These are phyloP conservation scores for Cerceris ruficornis DNA, from an alignment of 2,888 invertebrate species.

Conservation along the genomic window DNA sequence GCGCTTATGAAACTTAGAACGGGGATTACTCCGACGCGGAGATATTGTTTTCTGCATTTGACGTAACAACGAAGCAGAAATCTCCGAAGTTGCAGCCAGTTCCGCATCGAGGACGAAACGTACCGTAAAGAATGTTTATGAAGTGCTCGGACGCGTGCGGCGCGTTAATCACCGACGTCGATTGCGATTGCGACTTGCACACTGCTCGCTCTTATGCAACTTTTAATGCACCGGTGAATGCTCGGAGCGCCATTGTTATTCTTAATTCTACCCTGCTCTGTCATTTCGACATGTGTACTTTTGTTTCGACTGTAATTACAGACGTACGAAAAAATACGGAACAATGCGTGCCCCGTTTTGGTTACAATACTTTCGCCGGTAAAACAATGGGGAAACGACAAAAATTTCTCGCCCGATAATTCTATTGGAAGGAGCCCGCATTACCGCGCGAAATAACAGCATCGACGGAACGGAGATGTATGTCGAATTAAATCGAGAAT, in stretches of 20 bases:
- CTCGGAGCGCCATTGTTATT: neutral
- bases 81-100: constrained; percentile 7
- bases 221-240: neutral
- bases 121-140: constrained; percentile 20
- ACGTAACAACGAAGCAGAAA: neutral
- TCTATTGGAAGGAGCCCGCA: neutral
- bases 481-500: neutral
- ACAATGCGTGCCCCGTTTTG: constrained; percentile 2
- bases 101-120: constrained; percentile 13
- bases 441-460: constrained; percentile 2
- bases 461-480: neutral
- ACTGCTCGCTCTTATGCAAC: neutral
- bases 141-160: neutral
- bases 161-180: neutral
- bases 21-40: neutral
- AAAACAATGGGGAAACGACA: constrained; percentile 4
- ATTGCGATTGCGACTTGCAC: neutral
- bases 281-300: neutral
- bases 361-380: neutral
- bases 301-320: neutral
- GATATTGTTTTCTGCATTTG: constrained; percentile 1
- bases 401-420: constrained; percentile 7
- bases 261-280: neutral
- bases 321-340: constrained; percentile 6
- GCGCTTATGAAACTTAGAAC: too few relatives aligned